Evolutionary conservation across 2,888 invertebrate genomes (phyloP), one percentile per base, ranked within the genome.

Genomic region (Archips crataeganus): DNA sequence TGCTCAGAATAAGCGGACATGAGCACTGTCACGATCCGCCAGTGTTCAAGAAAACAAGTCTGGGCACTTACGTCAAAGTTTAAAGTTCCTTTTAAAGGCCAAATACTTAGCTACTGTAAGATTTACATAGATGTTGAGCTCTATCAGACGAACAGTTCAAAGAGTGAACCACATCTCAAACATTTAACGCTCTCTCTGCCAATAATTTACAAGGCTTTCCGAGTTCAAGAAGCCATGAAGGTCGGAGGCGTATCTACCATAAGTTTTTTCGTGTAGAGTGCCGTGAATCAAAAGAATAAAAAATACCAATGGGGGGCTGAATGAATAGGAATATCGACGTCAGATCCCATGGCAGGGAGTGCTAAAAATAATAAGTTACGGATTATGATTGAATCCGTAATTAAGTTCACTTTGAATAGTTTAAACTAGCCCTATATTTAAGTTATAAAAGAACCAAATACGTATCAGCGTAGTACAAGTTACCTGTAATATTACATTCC

Each of bases 1-100:
- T 74, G 60, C 60, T 74, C n/a, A 70, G 74, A 36, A 54, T 74
- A 11, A 74, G 69, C 10, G 74, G 74, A 5, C 73, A 73, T 42
- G 69, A 74, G 23, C 74, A 74, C 32, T 65, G 60, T 5, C 74
- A 74, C 23, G 74, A 69, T 1, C 74, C 69, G 1, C 74, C 74
- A 9, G 65, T 65, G 23, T 36, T 74, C 3, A 74, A 70, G 45
- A 74, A 45, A 15, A 74, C 70, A 1, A 51, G 45, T 8, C 36
- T 42, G 2, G 74, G 74, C 13, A 74, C 69, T 13, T 74, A 74
- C 42, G 51, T 74, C 34, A 74, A 61, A 70, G 51, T 65, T 49
- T 74, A 59, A 61, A 36, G 32, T 59, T 34, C 13, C 59, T 59
- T 59, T 34, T 11, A 11, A 59, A 34, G 13, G 32, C 34, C 59